Evolutionary conservation across 1,140 invertebrate genomes (phyloP).

Genomic region (Zaprionus camerounensis): DNA sequence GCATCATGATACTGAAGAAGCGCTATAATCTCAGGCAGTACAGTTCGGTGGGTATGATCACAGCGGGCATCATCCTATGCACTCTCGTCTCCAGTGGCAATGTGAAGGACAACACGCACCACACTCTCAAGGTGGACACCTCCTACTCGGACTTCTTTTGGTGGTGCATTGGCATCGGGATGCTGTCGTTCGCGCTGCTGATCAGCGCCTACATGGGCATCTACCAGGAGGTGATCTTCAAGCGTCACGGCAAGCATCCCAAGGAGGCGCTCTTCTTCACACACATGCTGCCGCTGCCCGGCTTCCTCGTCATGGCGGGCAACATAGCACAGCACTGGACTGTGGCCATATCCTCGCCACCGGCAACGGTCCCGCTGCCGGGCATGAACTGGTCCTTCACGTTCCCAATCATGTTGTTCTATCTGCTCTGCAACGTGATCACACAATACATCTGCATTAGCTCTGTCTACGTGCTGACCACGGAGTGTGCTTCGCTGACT

Average conservation of each 20-base stretch:
- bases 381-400: constrained; percentile 85
- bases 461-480: constrained; percentile 96
- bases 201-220: constrained; percentile 98
- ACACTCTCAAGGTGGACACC: constrained; percentile 70
- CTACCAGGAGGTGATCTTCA: constrained; percentile 96
- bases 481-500: constrained; percentile 96
- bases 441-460: constrained; percentile 98
- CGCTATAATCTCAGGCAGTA: constrained; percentile 94
- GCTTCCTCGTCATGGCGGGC: constrained; percentile 84
- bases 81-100: constrained; percentile 92
- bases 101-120: constrained; percentile 84
- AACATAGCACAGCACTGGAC: constrained; percentile 91
- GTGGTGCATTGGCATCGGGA: constrained; percentile 93
- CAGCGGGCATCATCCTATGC: constrained; percentile 95
- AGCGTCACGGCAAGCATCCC: constrained; percentile 96
- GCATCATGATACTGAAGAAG: constrained; percentile 95
- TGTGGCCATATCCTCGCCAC: constrained; percentile 84
- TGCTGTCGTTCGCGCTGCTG: constrained; percentile 95
- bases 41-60: constrained; percentile 96
- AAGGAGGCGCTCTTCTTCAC: constrained; percentile 97
- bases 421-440: constrained; percentile 93
- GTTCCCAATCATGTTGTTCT: constrained; percentile 91
- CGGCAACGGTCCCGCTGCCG: constrained; percentile 77
- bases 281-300: constrained; percentile 74
- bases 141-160: constrained; percentile 88